A percentile compares a stretch with the other conserved stretches of the same genome.
Conservation (phyloP, 2,797 vertebrate genomes). For the Acanthurus tractus region DNA sequence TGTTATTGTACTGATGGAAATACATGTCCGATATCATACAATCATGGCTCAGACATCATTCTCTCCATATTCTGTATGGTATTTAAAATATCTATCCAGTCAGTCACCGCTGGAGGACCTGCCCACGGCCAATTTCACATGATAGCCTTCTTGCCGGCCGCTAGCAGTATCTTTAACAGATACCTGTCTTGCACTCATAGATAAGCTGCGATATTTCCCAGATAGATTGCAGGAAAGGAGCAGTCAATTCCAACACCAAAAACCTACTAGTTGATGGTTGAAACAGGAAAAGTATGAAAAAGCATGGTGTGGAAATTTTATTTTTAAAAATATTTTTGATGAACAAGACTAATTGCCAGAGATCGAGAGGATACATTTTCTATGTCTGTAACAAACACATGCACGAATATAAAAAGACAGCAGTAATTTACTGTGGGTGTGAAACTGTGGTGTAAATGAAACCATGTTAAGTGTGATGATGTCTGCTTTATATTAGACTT, state of each 20-base stretch:
- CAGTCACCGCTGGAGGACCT: too few relatives aligned
- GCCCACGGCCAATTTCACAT: too few relatives aligned
- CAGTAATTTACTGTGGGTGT: neutral
- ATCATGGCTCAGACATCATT: too few relatives aligned
- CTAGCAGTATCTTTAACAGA: too few relatives aligned
- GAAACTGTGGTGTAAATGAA: neutral
- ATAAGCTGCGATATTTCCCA: too few relatives aligned
- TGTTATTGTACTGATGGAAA: neutral
- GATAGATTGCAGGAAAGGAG: too few relatives aligned
- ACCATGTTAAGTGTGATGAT: neutral
- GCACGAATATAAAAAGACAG: neutral
- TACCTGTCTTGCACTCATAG: too few relatives aligned
- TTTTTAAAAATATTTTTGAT: neutral
- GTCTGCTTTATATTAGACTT: conserved; percentile 15
- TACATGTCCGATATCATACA: neutral
- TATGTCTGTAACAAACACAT: neutral
- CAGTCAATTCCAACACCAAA: too few relatives aligned
- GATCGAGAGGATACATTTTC: neutral
- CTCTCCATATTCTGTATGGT: too few relatives aligned
- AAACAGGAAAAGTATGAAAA: neutral
- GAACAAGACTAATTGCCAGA: neutral
- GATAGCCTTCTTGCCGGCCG: too few relatives aligned
- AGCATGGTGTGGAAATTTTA: neutral
- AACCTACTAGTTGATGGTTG: neutral
- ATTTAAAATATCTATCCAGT: too few relatives aligned